phyloP scores from a whole-genome alignment of 2,888 invertebrate genomes.

The Galerucella calmariensis region DNA sequence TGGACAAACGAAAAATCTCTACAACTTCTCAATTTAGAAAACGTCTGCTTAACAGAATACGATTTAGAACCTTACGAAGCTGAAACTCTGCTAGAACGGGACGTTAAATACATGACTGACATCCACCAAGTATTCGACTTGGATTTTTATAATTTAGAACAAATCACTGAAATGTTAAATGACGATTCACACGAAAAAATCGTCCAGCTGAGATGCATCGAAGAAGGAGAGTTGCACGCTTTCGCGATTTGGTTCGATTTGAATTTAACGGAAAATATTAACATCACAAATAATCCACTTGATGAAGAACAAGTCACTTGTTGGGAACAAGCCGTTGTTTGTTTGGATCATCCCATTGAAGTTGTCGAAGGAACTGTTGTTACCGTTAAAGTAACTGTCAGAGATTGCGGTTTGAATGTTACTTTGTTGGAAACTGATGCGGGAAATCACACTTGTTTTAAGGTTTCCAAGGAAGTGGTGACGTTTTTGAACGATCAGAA shows the following conservation, averaged over 20 bases:
- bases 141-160: constrained; percentile 71
- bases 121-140: constrained; percentile 69
- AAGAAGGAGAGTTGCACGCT: constrained; percentile 71
- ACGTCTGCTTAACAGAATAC: constrained; percentile 59
- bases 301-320: constrained; percentile 68
- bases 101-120: constrained; percentile 71
- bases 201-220: constrained; percentile 41
- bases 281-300: constrained; percentile 72
- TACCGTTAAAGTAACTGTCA: constrained; percentile 57
- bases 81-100: constrained; percentile 71
- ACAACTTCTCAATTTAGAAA: constrained; percentile 55
- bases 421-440: constrained; percentile 55
- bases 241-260: constrained; percentile 81
- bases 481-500: constrained; percentile 59
- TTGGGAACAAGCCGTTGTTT: constrained; percentile 85
- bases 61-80: constrained; percentile 75
- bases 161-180: constrained; percentile 62
- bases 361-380: constrained; percentile 45
- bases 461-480: constrained; percentile 54
- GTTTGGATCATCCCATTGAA: constrained; percentile 65
- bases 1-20: constrained; percentile 31
- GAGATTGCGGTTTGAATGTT: constrained; percentile 58
- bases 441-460: constrained; percentile 51
- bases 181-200: constrained; percentile 38
- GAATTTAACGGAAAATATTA: constrained; percentile 72